Evolutionary conservation across 1,140 invertebrate genomes (phyloP).

Genomic region (Eubasilissa regina): DNA sequence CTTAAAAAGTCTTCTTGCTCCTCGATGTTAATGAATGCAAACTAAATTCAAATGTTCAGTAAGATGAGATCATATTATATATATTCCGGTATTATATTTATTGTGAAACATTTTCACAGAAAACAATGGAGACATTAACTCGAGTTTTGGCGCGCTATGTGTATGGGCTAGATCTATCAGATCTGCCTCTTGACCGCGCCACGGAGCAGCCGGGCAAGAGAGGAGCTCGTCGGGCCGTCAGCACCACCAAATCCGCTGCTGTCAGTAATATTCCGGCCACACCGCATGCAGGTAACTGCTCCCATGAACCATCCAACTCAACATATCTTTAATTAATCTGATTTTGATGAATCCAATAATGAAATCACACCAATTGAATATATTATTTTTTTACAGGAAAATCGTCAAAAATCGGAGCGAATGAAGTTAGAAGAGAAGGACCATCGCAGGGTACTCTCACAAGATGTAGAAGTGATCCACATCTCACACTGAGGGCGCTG

Average conservation of each 20-base stretch:
- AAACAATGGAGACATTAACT: conserved; percentile 97
- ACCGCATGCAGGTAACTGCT: conserved; percentile 41
- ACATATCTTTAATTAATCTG: no score
- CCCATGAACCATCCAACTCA: neutral
- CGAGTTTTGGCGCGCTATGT: conserved; percentile 93
- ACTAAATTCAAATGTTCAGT: no score
- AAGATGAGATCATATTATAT: no score
- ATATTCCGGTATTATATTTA: no score
- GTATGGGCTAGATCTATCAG: conserved; percentile 92
- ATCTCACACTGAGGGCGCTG: conserved; percentile 61
- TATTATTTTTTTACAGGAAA: conserved; percentile 63
- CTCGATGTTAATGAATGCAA: no score
- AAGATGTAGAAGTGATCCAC: conserved; percentile 68
- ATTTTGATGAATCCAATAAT: neutral
- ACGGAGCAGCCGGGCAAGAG: conserved; percentile 88
- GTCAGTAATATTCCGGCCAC: conserved; percentile 55
- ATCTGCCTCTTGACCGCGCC: conserved; percentile 88
- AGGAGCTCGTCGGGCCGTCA: conserved; percentile 64
- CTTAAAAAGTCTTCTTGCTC: no score
- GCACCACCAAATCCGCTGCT: conserved; percentile 57
- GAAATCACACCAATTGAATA: neutral
- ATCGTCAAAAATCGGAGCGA: conserved; percentile 64
- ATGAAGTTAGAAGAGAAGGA: conserved; percentile 60
- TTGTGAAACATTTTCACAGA: conserved; percentile 77
- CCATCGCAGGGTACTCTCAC: conserved; percentile 63